These are phyloP conservation scores for Heliconius erato DNA, from an alignment of 2,888 invertebrate species.

Conservation along the genomic window DNA sequence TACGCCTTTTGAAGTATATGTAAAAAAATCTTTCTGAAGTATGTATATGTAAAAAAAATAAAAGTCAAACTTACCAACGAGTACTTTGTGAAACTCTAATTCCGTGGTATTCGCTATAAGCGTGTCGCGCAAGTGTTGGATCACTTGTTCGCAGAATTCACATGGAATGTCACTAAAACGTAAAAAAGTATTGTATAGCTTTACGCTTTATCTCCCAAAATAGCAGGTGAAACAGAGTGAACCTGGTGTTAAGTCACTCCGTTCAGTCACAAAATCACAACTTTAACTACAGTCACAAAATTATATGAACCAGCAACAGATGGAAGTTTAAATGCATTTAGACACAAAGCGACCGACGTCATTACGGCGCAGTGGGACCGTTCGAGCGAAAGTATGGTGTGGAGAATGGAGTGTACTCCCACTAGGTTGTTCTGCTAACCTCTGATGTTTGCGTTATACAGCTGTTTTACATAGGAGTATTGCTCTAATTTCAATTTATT, in stretches of 20 bases:
- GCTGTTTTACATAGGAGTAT: too few species aligned
- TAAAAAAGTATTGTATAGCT: background rate
- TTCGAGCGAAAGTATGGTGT: too few species aligned
- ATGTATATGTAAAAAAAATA: too few species aligned
- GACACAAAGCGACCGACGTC: too few species aligned
- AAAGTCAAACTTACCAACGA: slow-evolving; percentile 80
- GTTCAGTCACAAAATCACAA: background rate
- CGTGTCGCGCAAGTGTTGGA: slow-evolving; percentile 91
- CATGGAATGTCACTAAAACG: slow-evolving; percentile 87
- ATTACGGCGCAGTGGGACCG: too few species aligned
- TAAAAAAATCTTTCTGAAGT: too few species aligned
- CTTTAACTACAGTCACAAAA: background rate
- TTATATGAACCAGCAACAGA: background rate
- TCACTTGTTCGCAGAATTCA: slow-evolving; percentile 93
- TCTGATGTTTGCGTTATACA: too few species aligned
- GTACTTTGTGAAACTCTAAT: slow-evolving; percentile 91
- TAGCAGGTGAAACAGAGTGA: background rate
- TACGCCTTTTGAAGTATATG: too few species aligned
- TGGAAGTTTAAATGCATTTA: too few species aligned
- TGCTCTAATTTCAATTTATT: too few species aligned
- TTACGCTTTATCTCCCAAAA: background rate
- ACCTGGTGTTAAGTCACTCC: background rate
- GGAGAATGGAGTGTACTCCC: too few species aligned
- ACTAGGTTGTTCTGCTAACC: too few species aligned
- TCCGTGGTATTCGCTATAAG: slow-evolving; percentile 94